Evolutionary conservation across 2,113 vertebrate species (phyloP).

Genomic region (Procavia capensis): DNA sequence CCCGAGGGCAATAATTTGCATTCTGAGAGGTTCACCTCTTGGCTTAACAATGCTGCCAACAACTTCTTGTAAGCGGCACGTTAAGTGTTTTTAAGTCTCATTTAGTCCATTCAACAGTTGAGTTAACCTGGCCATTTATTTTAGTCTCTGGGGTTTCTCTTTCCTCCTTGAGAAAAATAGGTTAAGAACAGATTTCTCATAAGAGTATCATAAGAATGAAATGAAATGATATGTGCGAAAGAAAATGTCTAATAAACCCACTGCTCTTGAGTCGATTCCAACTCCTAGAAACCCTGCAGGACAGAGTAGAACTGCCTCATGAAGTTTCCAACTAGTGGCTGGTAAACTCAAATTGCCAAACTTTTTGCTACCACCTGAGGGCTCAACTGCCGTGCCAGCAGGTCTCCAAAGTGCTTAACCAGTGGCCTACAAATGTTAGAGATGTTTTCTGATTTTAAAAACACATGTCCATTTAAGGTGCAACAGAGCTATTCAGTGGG

Average conservation of each 20-base stretch:
- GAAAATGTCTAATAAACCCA: background rate
- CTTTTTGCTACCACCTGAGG: too few relatives aligned
- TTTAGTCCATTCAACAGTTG: background rate
- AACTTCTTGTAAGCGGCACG: background rate
- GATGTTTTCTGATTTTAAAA: slow-evolving; percentile 17
- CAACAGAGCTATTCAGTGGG: background rate
- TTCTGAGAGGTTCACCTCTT: background rate
- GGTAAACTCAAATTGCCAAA: too few relatives aligned
- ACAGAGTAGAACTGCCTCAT: too few relatives aligned
- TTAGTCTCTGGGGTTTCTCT: background rate
- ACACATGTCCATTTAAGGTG: background rate
- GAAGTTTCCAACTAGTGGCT: too few relatives aligned
- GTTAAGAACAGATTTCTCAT: background rate
- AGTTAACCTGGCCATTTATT: background rate
- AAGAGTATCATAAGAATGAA: background rate
- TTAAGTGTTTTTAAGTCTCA: background rate
- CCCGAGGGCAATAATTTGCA: background rate
- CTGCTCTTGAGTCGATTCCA: too few relatives aligned
- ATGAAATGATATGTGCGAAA: slow-evolving; percentile 26
- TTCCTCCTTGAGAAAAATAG: background rate
- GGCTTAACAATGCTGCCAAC: background rate
- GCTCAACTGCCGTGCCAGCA: too few relatives aligned
- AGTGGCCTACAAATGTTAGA: background rate
- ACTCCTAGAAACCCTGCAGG: too few relatives aligned
- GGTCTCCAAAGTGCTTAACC: background rate